Evolutionary conservation across 2,113 vertebrate species (phyloP).

Genomic region (Galeopterus variegatus): DNA sequence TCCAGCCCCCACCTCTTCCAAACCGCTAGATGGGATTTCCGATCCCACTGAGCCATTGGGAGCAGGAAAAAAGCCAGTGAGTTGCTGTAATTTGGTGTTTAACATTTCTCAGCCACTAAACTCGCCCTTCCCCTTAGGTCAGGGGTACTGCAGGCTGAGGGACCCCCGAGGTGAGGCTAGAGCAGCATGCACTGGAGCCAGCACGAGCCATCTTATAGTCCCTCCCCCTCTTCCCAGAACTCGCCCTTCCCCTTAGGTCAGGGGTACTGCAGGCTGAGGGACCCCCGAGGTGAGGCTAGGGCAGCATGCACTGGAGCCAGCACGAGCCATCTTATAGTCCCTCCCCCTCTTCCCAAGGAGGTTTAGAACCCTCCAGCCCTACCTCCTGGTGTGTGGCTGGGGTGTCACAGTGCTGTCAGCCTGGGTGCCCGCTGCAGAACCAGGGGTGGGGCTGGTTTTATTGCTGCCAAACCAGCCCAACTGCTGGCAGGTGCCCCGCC

Average conservation of each 20-base stretch:
- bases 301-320: neutral
- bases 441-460: conserved; percentile 32
- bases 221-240: neutral
- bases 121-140: neutral
- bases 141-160: neutral
- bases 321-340: neutral
- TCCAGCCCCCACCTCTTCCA: conserved; percentile 59
- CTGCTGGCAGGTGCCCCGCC: conserved; percentile 8
- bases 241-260: neutral
- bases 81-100: conserved; percentile 43
- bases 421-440: neutral
- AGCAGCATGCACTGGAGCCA: neutral
- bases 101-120: conserved; percentile 44
- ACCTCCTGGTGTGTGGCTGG: neutral
- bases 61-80: neutral
- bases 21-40: conserved; percentile 71
- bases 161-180: neutral
- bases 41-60: conserved; percentile 11
- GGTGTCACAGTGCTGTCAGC: neutral
- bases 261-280: neutral
- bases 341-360: too few species aligned
- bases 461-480: conserved; percentile 71
- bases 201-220: neutral
- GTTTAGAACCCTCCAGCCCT: too few species aligned
- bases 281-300: neutral